Conservation (phyloP, 2,113 vertebrate genomes). For the Pao palembangensis region DNA sequence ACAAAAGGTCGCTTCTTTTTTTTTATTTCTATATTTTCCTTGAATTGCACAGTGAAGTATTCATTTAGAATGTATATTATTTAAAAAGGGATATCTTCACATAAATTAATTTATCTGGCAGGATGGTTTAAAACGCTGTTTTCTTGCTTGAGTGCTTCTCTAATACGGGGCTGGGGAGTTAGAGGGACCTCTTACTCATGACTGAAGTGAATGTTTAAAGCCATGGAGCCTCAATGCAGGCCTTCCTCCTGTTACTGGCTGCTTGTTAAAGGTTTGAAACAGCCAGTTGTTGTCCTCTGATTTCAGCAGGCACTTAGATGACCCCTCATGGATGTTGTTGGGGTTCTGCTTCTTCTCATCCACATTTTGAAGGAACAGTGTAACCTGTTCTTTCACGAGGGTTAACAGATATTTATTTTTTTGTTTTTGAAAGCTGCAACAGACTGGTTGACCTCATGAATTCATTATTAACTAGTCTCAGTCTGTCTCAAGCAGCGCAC, state of each 20-base stretch:
- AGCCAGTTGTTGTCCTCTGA: constrained; percentile 29
- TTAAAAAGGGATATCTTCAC: constrained; percentile 64
- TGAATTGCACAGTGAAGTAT: constrained; percentile 56
- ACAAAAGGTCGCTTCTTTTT: constrained; percentile 57
- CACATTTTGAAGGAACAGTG: constrained; percentile 26
- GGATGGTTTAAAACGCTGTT: constrained; percentile 55
- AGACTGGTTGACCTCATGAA: constrained; percentile 34
- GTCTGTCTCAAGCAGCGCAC: too few species aligned
- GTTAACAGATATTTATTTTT: constrained; percentile 6
- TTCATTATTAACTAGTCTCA: not conserved
- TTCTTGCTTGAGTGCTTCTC: constrained; percentile 31
- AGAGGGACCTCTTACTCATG: constrained; percentile 25
- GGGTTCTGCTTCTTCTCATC: constrained; percentile 15
- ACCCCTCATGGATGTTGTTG: constrained; percentile 11
- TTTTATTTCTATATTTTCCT: constrained; percentile 21
- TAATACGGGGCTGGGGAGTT: constrained; percentile 23
- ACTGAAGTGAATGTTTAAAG: constrained; percentile 68
- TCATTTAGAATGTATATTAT: constrained; percentile 62
- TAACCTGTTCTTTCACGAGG: constrained; percentile 31
- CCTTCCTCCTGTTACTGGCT: constrained; percentile 26
- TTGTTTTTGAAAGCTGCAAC: constrained; percentile 17
- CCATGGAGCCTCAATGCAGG: constrained; percentile 35
- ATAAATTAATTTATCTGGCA: constrained; percentile 53
- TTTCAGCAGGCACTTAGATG: constrained; percentile 32
- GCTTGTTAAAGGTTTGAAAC: constrained; percentile 11